phyloP scores from a whole-genome alignment of 2,113 vertebrate species.

The Ptilonorhynchus violaceus region DNA sequence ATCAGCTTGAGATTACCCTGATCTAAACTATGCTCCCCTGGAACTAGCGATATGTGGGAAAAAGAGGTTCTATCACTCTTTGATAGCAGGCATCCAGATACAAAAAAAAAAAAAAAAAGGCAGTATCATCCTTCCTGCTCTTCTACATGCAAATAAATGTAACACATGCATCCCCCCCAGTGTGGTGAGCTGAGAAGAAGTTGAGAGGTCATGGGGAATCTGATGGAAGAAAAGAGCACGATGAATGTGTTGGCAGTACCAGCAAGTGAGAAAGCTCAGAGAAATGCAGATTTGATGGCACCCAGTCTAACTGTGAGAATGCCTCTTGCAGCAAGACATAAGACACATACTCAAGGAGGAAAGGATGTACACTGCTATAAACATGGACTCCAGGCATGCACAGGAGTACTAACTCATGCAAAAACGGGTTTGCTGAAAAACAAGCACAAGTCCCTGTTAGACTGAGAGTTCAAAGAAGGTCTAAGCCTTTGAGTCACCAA shows the following conservation, averaged over 20 bases:
- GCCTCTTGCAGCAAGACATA: neutral
- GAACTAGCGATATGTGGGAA: neutral
- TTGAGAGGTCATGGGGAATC: neutral
- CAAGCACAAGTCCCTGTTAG: neutral
- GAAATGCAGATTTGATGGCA: neutral
- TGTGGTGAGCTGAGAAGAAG: neutral
- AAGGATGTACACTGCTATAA: neutral
- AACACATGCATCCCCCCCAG: neutral
- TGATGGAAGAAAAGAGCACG: neutral
- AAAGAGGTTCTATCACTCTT: neutral
- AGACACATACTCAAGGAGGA: neutral
- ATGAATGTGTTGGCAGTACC: neutral
- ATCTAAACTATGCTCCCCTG: neutral
- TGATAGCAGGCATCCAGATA: neutral
- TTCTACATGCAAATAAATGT: neutral
- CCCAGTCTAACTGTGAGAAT: fast-evolving
- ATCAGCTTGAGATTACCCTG: neutral
- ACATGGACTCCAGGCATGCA: neutral
- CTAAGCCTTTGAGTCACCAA: constrained; percentile 6
- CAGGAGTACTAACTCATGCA: neutral
- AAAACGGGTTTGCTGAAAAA: neutral
- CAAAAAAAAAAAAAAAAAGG: neutral
- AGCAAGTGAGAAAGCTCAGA: neutral
- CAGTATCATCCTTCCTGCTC: neutral
- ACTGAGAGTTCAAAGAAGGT: neutral